phyloP scores from a whole-genome alignment of 2,113 vertebrate species.

The Picathartes gymnocephalus region DNA sequence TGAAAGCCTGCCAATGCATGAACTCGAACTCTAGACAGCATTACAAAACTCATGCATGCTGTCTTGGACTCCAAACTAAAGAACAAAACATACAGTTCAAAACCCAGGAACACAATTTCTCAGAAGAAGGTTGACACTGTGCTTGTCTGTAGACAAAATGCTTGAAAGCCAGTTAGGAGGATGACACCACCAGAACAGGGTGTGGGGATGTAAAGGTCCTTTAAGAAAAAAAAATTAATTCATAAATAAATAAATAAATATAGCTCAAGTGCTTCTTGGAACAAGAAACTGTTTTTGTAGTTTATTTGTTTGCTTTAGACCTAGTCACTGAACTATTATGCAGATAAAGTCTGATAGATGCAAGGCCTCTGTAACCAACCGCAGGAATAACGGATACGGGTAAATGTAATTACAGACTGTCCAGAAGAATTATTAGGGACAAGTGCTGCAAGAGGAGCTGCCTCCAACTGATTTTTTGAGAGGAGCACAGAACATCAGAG shows the following conservation, averaged over 20 bases:
- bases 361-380: background rate
- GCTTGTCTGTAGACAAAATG: background rate
- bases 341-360: background rate
- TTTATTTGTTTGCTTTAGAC: background rate
- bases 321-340: background rate
- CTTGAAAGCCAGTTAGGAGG: background rate
- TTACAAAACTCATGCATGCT: background rate
- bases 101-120: background rate
- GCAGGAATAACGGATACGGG: background rate
- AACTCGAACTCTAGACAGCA: background rate
- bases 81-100: background rate
- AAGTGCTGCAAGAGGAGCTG: constrained; percentile 24
- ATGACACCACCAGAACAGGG: background rate
- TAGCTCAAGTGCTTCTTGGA: background rate
- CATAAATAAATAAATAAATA: background rate
- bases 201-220: background rate
- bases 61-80: background rate
- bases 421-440: constrained; percentile 18
- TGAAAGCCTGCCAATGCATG: background rate
- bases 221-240: background rate
- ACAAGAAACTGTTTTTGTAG: background rate
- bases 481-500: background rate
- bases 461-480: background rate
- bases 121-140: background rate
- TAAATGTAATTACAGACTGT: constrained; percentile 37